Conservation (phyloP, 2,797 vertebrate genomes). For the Serranus cabrilla region DNA sequence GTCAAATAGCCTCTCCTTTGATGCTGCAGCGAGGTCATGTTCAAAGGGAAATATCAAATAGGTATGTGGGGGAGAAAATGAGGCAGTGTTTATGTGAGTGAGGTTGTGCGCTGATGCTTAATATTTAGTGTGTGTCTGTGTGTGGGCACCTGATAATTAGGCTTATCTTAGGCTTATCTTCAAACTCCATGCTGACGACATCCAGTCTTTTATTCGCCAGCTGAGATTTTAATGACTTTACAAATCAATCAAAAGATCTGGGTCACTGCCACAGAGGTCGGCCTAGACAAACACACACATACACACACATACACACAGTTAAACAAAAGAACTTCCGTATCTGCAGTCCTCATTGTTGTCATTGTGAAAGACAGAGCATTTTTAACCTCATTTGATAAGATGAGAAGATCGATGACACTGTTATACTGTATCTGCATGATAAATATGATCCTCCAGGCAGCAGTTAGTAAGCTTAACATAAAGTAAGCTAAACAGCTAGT, state of each 20-base stretch:
- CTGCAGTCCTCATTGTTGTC: slow-evolving; percentile 33
- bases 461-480: not conserved
- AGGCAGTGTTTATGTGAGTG: slow-evolving; percentile 37
- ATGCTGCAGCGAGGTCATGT: slow-evolving; percentile 69
- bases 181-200: slow-evolving; percentile 50
- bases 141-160: slow-evolving; percentile 55
- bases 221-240: slow-evolving; percentile 71
- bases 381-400: slow-evolving; percentile 5
- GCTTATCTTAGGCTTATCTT: slow-evolving; percentile 55
- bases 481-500: not conserved
- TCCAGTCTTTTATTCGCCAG: slow-evolving; percentile 43
- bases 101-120: slow-evolving; percentile 33
- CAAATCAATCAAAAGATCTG: slow-evolving; percentile 69
- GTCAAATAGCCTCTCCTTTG: slow-evolving; percentile 71
- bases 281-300: slow-evolving; percentile 25
- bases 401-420: not conserved
- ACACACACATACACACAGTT: slow-evolving; percentile 4
- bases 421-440: not conserved
- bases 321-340: slow-evolving; percentile 27
- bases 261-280: slow-evolving; percentile 63
- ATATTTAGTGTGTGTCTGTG: slow-evolving; percentile 33
- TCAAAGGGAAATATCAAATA: slow-evolving; percentile 70
- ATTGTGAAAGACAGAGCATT: slow-evolving; percentile 1
- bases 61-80: slow-evolving; percentile 42
- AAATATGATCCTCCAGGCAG: not conserved